Conservation (phyloP, 2,888 invertebrate species). For the Brenthis ino region DNA sequence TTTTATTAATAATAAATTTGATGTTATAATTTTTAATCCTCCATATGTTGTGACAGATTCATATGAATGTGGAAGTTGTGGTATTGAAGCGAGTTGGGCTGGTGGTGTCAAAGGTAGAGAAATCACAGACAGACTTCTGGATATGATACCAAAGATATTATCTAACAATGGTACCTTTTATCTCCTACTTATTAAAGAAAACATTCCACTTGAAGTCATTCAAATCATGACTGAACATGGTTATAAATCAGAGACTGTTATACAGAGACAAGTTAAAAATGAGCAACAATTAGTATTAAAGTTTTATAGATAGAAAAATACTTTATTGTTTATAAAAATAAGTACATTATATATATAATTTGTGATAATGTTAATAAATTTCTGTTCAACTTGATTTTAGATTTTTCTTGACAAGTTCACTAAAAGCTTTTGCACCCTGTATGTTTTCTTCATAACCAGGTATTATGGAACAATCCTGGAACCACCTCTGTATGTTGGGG, state of each 20-base stretch:
- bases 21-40: conserved; percentile 97
- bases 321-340: conserved; percentile 37
- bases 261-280: conserved; percentile 90
- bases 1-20: conserved; percentile 84
- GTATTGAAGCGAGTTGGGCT: conserved; percentile 88
- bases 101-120: conserved; percentile 89
- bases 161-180: conserved; percentile 92
- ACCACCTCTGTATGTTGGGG: conserved; percentile 83
- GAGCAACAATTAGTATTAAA: conserved; percentile 93
- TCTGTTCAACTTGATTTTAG: conserved; percentile 47
- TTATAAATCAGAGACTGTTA: conserved; percentile 83
- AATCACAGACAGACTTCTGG: conserved; percentile 89
- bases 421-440: conserved; percentile 82
- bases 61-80: conserved; percentile 84
- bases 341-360: conserved; percentile 12
- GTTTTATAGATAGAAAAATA: conserved; percentile 58
- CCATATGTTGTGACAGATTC: conserved; percentile 97
- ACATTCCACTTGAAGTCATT: conserved; percentile 89
- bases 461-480: conserved; percentile 79
- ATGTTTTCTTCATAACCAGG: conserved; percentile 84
- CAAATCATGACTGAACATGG: conserved; percentile 80
- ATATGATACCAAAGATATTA: conserved; percentile 86
- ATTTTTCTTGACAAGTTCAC: conserved; percentile 81
- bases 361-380: conserved; percentile 26
- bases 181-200: conserved; percentile 93